These are phyloP conservation scores for Pungitius pungitius DNA, from an alignment of 2,113 vertebrate species.

Conservation along the genomic window DNA sequence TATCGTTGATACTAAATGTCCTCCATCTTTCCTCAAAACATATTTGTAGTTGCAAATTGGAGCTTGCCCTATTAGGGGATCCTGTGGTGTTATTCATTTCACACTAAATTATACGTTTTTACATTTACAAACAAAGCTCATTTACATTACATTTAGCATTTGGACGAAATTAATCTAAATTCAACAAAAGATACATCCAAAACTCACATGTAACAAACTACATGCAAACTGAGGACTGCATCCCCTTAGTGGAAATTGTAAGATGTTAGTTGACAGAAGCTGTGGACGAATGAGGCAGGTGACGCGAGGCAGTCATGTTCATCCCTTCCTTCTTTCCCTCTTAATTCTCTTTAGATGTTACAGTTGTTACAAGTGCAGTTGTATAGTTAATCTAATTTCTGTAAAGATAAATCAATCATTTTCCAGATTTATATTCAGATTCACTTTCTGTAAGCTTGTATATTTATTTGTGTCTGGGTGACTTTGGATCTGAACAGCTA, in stretches of 20 bases:
- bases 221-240: neutral
- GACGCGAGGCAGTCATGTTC: neutral
- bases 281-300: neutral
- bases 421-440: neutral
- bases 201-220: neutral
- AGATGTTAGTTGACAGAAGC: neutral
- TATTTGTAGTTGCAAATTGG: neutral
- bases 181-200: neutral
- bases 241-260: neutral
- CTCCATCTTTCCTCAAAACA: neutral
- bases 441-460: neutral
- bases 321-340: neutral
- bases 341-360: neutral
- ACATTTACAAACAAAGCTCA: no score
- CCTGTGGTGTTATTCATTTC: neutral
- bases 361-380: no score
- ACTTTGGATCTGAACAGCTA: slow-evolving; percentile 2
- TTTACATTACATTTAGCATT: no score
- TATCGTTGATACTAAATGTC: neutral
- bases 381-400: neutral
- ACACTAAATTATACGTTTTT: no score
- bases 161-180: no score
- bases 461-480: neutral
- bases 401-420: neutral
- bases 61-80: neutral